Percentiles rank a stretch among this genome's conserved stretches.
Evolutionary conservation across 2,888 invertebrate genomes (phyloP).

Genomic region (Sabatieria punctata): DNA sequence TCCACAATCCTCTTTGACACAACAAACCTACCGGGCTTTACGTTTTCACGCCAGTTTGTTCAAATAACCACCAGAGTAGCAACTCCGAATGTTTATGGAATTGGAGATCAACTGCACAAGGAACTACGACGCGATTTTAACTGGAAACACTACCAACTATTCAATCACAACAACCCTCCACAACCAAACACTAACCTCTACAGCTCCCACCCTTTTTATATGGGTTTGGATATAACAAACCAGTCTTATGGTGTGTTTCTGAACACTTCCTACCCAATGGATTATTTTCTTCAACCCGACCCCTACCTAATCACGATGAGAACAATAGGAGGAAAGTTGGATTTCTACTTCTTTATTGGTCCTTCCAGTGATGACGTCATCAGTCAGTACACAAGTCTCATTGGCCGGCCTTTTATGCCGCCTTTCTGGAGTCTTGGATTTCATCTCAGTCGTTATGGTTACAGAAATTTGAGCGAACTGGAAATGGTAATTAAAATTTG

Average conservation of each 20-base stretch:
- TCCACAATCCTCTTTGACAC: background rate
- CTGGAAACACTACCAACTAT: constrained; percentile 25
- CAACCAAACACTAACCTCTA: constrained; percentile 4
- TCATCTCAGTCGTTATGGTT: constrained; percentile 6
- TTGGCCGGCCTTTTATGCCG: constrained; percentile 4
- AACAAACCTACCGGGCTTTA: constrained; percentile 3
- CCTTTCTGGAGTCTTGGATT: constrained; percentile 8
- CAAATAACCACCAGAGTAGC: constrained; percentile 22
- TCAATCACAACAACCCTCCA: constrained; percentile 23
- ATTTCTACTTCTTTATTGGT: constrained; percentile 24
- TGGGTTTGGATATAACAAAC: background rate
- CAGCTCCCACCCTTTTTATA: constrained; percentile 5
- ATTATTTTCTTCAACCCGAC: constrained; percentile 5
- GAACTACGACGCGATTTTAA: constrained; percentile 24
- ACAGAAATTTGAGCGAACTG: background rate
- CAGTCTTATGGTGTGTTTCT: constrained; percentile 3
- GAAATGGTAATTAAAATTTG: too few species aligned
- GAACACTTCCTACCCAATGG: background rate
- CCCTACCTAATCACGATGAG: constrained; percentile 48
- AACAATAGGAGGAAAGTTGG: constrained; percentile 23
- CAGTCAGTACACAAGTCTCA: constrained; percentile 14
- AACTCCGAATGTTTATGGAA: constrained; percentile 22
- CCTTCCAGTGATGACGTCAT: constrained; percentile 22
- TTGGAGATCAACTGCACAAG: constrained; percentile 27
- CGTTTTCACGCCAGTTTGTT: constrained; percentile 20